Conservation (phyloP, 2,888 invertebrate species). For the Pyralis farinalis region DNA sequence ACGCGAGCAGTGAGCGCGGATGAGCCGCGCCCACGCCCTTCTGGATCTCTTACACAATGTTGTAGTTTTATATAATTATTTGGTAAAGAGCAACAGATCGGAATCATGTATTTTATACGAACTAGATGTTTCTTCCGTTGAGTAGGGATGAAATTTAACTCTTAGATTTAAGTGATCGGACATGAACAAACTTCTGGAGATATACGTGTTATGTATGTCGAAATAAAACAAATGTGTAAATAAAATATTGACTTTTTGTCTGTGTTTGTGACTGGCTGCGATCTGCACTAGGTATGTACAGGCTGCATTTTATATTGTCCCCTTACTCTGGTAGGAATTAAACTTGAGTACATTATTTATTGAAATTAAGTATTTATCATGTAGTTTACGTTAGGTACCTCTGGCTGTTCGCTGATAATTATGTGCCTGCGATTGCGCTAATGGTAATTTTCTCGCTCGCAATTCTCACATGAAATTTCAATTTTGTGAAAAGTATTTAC, state of each 20-base stretch:
- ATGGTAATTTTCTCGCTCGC: no score
- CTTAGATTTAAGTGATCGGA: conserved; percentile 68
- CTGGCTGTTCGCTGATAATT: no score
- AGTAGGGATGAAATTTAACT: conserved; percentile 65
- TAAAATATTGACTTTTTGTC: conserved; percentile 72
- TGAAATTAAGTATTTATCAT: no score
- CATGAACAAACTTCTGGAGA: conserved; percentile 75
- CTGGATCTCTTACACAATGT: conserved; percentile 75
- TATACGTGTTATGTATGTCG: conserved; percentile 73
- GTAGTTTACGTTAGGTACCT: no score
- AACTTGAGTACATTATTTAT: no score
- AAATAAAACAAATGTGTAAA: conserved; percentile 73
- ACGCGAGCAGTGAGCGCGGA: conserved; percentile 18
- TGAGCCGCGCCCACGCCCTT: conserved; percentile 28
- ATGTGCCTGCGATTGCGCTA: no score
- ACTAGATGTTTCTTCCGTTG: conserved; percentile 69
- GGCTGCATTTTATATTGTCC: no score
- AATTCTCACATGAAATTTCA: no score
- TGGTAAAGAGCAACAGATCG: conserved; percentile 60
- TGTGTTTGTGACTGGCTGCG: conserved; percentile 36
- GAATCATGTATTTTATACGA: conserved; percentile 79
- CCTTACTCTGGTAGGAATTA: no score
- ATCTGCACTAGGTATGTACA: no score
- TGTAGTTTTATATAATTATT: conserved; percentile 70
- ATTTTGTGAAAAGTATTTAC: no score